phyloP scores from a whole-genome alignment of 2,113 vertebrate genomes.

The Chloropsis hardwickii region DNA sequence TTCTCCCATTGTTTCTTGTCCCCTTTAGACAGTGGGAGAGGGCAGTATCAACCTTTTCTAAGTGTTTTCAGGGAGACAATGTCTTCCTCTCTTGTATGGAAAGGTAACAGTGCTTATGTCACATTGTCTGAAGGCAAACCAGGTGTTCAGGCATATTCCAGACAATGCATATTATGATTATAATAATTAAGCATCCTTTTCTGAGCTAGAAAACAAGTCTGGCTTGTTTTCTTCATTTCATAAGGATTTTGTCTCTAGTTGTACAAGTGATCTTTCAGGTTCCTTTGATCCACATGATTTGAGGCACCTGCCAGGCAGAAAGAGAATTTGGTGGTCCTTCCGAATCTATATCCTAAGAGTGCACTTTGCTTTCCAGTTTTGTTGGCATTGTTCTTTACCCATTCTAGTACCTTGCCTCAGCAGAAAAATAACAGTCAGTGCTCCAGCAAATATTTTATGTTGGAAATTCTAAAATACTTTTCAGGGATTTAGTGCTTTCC shows the following conservation, averaged over 20 bases:
- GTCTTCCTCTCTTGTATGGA: background rate
- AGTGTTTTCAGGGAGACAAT: background rate
- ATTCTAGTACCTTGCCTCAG: background rate
- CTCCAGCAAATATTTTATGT: background rate
- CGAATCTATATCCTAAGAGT: background rate
- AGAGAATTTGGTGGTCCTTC: background rate
- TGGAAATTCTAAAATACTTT: background rate
- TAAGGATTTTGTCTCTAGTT: background rate
- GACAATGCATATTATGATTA: background rate
- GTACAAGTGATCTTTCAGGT: background rate
- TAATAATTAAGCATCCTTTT: background rate
- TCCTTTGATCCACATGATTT: background rate
- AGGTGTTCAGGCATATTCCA: background rate
- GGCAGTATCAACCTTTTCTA: background rate
- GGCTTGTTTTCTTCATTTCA: background rate
- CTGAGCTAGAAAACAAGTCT: background rate
- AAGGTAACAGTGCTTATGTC: background rate
- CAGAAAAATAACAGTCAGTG: background rate
- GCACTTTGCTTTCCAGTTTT: background rate
- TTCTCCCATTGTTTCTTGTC: background rate
- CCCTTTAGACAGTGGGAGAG: background rate
- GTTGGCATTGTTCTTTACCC: background rate
- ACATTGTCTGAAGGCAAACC: background rate
- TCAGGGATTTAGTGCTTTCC: background rate
- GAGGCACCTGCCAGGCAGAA: background rate